phyloP scores from a whole-genome alignment of 2,113 vertebrate species.

The Thunnus thynnus region DNA sequence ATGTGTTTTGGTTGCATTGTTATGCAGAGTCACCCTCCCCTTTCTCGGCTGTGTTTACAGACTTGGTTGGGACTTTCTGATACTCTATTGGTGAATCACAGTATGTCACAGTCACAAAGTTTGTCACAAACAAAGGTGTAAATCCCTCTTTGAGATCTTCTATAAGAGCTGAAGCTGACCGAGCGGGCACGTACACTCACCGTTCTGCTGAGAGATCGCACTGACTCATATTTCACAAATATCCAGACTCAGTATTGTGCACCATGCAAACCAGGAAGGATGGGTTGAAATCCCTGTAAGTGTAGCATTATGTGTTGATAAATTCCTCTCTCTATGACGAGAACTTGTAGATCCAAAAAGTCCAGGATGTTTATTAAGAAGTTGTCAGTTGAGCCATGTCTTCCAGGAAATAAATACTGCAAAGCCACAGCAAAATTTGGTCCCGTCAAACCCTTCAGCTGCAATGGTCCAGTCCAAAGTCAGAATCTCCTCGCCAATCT shows the following conservation, averaged over 20 bases:
- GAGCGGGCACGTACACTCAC: slow-evolving; percentile 32
- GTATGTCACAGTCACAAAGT: slow-evolving; percentile 39
- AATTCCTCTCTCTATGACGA: neutral
- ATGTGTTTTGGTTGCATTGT: neutral
- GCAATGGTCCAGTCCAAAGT: neutral
- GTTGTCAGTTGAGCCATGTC: neutral
- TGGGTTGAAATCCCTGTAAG: neutral
- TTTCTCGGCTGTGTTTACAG: slow-evolving; percentile 10
- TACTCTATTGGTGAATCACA: slow-evolving; percentile 66
- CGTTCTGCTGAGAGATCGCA: slow-evolving; percentile 17
- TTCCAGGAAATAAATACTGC: neutral
- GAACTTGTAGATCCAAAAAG: neutral
- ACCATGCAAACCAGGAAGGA: neutral
- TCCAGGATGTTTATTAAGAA: slow-evolving; percentile 5
- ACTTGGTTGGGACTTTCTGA: slow-evolving; percentile 41
- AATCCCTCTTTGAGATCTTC: neutral
- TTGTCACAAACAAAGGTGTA: slow-evolving; percentile 8
- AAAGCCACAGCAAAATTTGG: neutral
- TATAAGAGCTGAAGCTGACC: neutral
- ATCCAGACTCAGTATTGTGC: slow-evolving; percentile 18
- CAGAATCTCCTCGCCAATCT: neutral
- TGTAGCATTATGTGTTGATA: neutral
- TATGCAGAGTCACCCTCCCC: slow-evolving; percentile 15
- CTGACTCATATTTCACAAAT: slow-evolving; percentile 29
- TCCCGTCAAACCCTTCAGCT: neutral